Percentiles rank a stretch among this genome's conserved stretches.
Evolutionary conservation across 2,888 invertebrate genomes (phyloP).

Genomic region (Amphipyra tragopoginis): DNA sequence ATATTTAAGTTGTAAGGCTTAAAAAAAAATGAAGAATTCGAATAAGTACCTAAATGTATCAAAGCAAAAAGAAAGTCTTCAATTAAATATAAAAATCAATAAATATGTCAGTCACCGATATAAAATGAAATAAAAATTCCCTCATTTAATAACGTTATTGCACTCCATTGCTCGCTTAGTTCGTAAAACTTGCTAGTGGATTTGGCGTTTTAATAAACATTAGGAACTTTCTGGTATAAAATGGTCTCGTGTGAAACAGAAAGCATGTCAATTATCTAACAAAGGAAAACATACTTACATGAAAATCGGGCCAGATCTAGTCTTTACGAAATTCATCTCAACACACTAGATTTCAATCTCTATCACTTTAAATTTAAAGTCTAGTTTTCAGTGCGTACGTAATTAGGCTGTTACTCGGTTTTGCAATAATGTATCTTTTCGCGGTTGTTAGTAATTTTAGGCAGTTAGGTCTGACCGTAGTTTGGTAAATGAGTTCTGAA

Average conservation of each 20-base stretch:
- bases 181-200: no score
- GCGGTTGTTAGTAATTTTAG: slow-evolving; percentile 49
- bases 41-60: no score
- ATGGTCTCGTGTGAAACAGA: slow-evolving; percentile 3
- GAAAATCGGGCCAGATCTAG: slow-evolving; percentile 22
- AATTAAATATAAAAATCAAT: no score
- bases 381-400: slow-evolving; percentile 11
- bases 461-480: slow-evolving; percentile 32
- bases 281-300: slow-evolving; percentile 26
- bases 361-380: not conserved
- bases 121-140: no score
- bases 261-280: slow-evolving; percentile 22
- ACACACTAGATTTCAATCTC: slow-evolving; percentile 14
- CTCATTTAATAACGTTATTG: no score
- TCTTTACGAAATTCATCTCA: slow-evolving; percentile 29
- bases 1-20: no score
- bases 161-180: no score
- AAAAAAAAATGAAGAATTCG: no score
- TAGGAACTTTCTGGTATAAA: not conserved
- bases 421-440: slow-evolving; percentile 48
- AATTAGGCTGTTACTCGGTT: slow-evolving; percentile 24
- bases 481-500: slow-evolving; percentile 36
- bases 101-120: no score
- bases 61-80: no score
- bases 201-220: no score